These are phyloP conservation scores for Apotomis turbidana DNA, from an alignment of 2,888 invertebrate species.

Conservation along the genomic window DNA sequence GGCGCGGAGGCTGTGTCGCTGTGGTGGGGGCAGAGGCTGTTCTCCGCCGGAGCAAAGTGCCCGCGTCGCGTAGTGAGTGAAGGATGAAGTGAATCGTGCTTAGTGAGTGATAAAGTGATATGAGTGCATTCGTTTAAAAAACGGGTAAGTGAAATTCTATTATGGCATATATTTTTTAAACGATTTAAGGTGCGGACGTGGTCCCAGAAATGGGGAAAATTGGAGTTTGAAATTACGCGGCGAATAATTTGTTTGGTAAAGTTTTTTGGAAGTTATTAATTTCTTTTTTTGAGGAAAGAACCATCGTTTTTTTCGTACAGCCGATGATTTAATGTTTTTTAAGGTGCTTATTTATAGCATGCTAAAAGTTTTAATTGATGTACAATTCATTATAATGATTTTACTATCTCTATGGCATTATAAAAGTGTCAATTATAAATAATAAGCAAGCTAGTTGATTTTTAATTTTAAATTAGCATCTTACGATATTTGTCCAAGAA, in stretches of 20 bases:
- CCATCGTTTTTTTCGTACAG: background rate
- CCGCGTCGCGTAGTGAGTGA: constrained; percentile 30
- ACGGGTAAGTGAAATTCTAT: constrained; percentile 26
- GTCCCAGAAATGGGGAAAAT: background rate
- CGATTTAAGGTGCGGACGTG: too few species aligned
- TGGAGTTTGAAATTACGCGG: background rate
- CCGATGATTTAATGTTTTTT: background rate
- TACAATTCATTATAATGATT: too few species aligned
- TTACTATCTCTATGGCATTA: too few species aligned
- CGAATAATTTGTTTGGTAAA: constrained; percentile 16
- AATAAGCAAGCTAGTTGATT: too few species aligned
- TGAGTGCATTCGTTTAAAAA: constrained; percentile 33
- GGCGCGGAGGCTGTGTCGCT: constrained; percentile 15
- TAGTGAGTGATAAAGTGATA: constrained; percentile 35
- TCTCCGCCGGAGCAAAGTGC: constrained; percentile 9
- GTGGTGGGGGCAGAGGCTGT: constrained; percentile 32
- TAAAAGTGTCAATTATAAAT: too few species aligned
- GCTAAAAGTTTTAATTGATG: too few species aligned
- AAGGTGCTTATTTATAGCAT: background rate
- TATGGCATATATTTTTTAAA: constrained; percentile 3
- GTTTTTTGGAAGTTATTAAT: constrained; percentile 14
- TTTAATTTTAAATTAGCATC: too few species aligned
- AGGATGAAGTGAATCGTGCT: constrained; percentile 36
- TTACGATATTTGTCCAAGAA: too few species aligned
- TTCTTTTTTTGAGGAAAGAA: background rate